Evolutionary conservation across 2,888 invertebrate species (phyloP).

Genomic region (Steinernema scapterisci): DNA sequence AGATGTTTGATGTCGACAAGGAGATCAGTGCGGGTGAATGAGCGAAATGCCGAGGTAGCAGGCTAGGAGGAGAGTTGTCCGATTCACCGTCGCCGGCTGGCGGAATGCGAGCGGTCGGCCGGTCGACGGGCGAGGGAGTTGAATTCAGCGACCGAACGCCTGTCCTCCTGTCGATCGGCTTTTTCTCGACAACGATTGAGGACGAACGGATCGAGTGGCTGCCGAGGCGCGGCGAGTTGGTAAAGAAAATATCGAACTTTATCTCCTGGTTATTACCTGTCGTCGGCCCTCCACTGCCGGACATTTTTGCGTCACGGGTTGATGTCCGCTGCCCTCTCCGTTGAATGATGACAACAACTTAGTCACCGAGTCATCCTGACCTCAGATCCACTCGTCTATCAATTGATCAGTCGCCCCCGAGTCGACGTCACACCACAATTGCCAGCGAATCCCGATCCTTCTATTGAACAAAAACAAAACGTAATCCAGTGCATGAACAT

Average conservation of each 20-base stretch:
- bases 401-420: too few species aligned
- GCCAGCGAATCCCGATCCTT: too few species aligned
- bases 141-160: conserved; percentile 13
- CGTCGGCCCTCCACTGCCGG: too few species aligned
- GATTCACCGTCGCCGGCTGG: conserved; percentile 33
- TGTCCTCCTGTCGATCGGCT: conserved; percentile 4
- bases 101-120: conserved; percentile 16
- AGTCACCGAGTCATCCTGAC: too few species aligned
- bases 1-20: conserved; percentile 30
- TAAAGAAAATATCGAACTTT: neutral
- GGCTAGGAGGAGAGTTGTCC: conserved; percentile 23
- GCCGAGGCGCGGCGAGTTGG: neutral
- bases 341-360: too few species aligned
- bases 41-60: neutral
- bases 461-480: too few species aligned
- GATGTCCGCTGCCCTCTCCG: too few species aligned
- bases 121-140: neutral
- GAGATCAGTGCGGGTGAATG: conserved; percentile 27
- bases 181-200: conserved; percentile 6
- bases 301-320: too few species aligned
- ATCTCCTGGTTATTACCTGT: neutral
- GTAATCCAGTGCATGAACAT: too few species aligned
- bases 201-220: conserved; percentile 1
- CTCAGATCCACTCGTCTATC: too few species aligned
- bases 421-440: too few species aligned